Base-by-base conservation (phyloP, 2,888 invertebrate genomes). In the Conistra vaccinii region DNA sequence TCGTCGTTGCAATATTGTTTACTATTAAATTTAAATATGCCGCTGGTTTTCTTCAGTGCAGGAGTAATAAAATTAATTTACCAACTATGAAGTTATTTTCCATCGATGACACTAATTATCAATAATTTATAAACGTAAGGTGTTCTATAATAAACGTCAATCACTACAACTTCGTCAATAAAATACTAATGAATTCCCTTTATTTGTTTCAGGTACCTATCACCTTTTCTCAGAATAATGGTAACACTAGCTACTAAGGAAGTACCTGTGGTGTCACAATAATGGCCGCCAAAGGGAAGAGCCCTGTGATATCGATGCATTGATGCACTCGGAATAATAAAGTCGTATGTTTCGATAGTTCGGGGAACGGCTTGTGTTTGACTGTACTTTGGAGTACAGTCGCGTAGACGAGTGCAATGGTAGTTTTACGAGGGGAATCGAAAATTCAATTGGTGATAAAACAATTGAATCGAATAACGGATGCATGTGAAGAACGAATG, bases 121-220 rank as follows among this genome's bases (percentile, higher is more conserved):
- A 10, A 23, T 23, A 12, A 65, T 74, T 45, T 55, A 17, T 45
- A 74, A 32, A 17, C 51, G 7, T 9, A 32, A 42, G 10, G 17
- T 60, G 5, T 12, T 42, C 9, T 32, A 10, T 12, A 29, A 53
- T 39, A 32, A 61, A 32, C 39, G 32, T n/a, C 26, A 65, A 51
- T n/a, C 29, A 55, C 23, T 14, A 20, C 7, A 55, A 42, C 45
- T n/a, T 55, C 17, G 1, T 62, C 10, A 20, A 62, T 10, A 62
- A 76, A 76, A 75, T 73, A 58, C 67, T 86, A 77, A 81, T 81
- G 45, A 78, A 42, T 39, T 45, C 42, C 53, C 71, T 75, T 84
- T 77, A 80, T 89, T 90, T 91, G 90, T 93, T 94, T 69, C 93
- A 93, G 94, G 93, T 94, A 94, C 83, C 70, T 91, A 91, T 88